Conservation (phyloP, 1,140 invertebrate species). For the Zaprionus lachaisei region DNA sequence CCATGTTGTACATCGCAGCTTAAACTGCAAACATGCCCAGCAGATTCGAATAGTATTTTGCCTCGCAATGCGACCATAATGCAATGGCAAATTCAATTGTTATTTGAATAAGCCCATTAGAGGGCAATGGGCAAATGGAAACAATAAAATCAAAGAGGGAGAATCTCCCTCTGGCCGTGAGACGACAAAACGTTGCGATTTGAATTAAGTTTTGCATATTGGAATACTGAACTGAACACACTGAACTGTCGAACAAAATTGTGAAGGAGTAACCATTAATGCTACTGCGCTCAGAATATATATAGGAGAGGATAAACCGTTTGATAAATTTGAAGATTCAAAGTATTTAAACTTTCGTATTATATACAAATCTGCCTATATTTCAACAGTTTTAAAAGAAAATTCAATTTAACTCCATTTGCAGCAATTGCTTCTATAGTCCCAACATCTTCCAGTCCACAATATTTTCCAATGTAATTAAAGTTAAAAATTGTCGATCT, state of each 20-base stretch:
- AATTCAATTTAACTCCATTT: too few species aligned
- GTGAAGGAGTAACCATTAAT: neutral
- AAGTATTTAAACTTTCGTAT: too few species aligned
- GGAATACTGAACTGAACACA: neutral
- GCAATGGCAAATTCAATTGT: slow-evolving; percentile 7
- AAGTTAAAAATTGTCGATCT: neutral
- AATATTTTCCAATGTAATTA: neutral
- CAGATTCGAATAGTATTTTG: neutral
- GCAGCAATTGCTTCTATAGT: too few species aligned
- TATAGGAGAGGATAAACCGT: too few species aligned
- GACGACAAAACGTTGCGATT: neutral
- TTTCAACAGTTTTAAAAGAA: too few species aligned
- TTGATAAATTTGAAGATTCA: too few species aligned
- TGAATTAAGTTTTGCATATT: neutral
- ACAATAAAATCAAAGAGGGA: neutral
- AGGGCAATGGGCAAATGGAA: neutral
- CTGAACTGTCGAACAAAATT: neutral
- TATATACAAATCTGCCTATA: too few species aligned
- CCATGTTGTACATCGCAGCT: slow-evolving; percentile 55
- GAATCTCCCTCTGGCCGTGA: neutral
- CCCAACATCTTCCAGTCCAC: too few species aligned
- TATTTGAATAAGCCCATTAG: slow-evolving; percentile 11
- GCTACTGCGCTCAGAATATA: too few species aligned
- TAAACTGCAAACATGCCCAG: slow-evolving; percentile 20
- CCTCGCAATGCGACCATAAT: neutral